Conservation (phyloP, 2,888 invertebrate genomes). For the Cataglyphis rosenhaueri region DNA sequence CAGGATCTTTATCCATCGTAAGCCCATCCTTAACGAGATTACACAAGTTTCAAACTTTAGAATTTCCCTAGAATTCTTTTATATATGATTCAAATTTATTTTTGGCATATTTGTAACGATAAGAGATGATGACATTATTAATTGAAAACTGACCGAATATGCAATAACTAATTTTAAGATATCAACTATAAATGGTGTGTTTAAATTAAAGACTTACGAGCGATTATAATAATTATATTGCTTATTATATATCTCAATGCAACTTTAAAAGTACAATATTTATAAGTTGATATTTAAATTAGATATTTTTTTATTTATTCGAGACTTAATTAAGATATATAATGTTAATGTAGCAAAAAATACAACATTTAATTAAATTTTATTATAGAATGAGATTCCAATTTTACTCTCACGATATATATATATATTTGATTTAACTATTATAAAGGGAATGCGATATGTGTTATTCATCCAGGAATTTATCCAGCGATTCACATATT, state of each 20-base stretch:
- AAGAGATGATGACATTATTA: not conserved
- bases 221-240: not conserved
- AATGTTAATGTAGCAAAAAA: not conserved
- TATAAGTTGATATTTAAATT: not conserved
- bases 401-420: not conserved
- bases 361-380: not conserved
- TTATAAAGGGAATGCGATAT: not conserved
- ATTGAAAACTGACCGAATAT: not conserved
- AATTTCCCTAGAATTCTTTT: not conserved
- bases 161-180: not conserved
- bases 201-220: not conserved
- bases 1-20: not conserved
- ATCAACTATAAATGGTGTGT: not conserved
- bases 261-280: not conserved
- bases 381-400: not conserved
- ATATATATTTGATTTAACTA: conserved; percentile 22
- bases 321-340: not conserved
- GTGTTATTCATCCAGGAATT: conserved; percentile 20
- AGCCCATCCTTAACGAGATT: conserved; percentile 15
- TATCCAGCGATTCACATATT: conserved; percentile 5
- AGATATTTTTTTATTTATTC: not conserved
- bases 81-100: not conserved
- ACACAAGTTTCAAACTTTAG: not conserved
- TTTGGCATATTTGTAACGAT: not conserved
- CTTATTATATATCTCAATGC: not conserved